phyloP scores from a whole-genome alignment of 2,113 vertebrate genomes.

The Coracopsis vasa region DNA sequence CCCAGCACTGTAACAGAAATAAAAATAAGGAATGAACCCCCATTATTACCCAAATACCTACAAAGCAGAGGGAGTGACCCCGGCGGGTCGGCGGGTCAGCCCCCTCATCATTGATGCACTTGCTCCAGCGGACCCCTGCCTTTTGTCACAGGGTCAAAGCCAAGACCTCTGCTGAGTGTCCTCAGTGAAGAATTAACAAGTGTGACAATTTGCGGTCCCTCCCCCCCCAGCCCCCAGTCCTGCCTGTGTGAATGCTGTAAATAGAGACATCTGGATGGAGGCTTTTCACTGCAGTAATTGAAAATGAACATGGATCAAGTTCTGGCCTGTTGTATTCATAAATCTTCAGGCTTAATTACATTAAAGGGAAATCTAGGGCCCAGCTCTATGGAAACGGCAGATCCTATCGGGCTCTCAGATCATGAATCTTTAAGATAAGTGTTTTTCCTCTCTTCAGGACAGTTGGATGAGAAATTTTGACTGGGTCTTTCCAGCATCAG shows the following conservation, averaged over 20 bases:
- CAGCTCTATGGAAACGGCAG: slow-evolving; percentile 88
- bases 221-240: slow-evolving; percentile 70
- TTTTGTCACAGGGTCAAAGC: slow-evolving; percentile 84
- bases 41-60: slow-evolving; percentile 82
- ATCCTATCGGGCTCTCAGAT: slow-evolving; percentile 85
- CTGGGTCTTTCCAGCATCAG: slow-evolving; percentile 7
- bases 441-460: slow-evolving; percentile 64
- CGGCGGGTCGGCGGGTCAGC: slow-evolving; percentile 71
- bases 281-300: slow-evolving; percentile 89
- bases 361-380: slow-evolving; percentile 91
- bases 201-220: slow-evolving; percentile 84
- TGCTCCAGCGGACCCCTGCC: slow-evolving; percentile 72
- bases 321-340: slow-evolving; percentile 91
- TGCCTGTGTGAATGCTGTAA: slow-evolving; percentile 86
- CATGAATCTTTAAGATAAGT: slow-evolving; percentile 84
- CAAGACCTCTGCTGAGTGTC: slow-evolving; percentile 86
- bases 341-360: slow-evolving; percentile 96
- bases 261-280: slow-evolving; percentile 89
- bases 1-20: slow-evolving; percentile 78
- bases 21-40: slow-evolving; percentile 76
- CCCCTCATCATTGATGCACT: slow-evolving; percentile 81
- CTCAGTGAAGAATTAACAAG: slow-evolving; percentile 86
- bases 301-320: slow-evolving; percentile 96
- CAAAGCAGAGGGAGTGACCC: slow-evolving; percentile 76
- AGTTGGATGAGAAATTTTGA: slow-evolving; percentile 67